Percentiles rank a stretch among this genome's conserved stretches.
These are phyloP conservation scores for Plagiodera versicolora DNA, from an alignment of 2,888 invertebrate species.

Conservation along the genomic window DNA sequence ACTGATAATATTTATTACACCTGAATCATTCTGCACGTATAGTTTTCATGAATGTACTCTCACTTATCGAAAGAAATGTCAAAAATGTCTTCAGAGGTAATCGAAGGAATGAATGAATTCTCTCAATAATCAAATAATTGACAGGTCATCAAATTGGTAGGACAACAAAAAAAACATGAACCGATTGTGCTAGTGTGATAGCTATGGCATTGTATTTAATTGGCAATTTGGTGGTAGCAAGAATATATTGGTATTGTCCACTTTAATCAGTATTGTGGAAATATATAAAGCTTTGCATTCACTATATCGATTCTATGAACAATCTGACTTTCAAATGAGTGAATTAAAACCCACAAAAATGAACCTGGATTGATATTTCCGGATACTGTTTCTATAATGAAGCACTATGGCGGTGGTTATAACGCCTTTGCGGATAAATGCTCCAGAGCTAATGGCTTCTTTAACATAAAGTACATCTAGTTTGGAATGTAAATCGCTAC, in stretches of 20 bases:
- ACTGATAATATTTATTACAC: too few relatives aligned
- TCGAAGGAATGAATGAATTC: too few relatives aligned
- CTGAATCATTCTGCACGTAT: too few relatives aligned
- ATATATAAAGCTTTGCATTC: conserved; percentile 33
- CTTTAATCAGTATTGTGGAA: conserved; percentile 25
- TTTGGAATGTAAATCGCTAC: conserved; percentile 20
- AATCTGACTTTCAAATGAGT: conserved; percentile 38
- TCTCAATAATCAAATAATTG: neutral
- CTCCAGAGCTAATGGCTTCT: conserved; percentile 22
- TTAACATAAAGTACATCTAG: conserved; percentile 22
- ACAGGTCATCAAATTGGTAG: neutral
- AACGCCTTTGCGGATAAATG: conserved; percentile 19
- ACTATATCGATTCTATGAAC: conserved; percentile 30
- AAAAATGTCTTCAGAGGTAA: too few relatives aligned
- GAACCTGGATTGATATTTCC: conserved; percentile 38
- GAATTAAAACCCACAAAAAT: conserved; percentile 29
- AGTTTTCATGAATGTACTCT: too few relatives aligned
- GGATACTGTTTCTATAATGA: conserved; percentile 33
- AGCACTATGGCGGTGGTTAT: conserved; percentile 22
- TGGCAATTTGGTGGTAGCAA: conserved; percentile 5
- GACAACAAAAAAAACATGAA: neutral
- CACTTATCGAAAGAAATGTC: too few relatives aligned
- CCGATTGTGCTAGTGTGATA: neutral
- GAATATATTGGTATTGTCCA: neutral
- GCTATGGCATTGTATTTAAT: conserved; percentile 5